phyloP scores from a whole-genome alignment of 2,113 vertebrate genomes.

The Recurvirostra avosetta region DNA sequence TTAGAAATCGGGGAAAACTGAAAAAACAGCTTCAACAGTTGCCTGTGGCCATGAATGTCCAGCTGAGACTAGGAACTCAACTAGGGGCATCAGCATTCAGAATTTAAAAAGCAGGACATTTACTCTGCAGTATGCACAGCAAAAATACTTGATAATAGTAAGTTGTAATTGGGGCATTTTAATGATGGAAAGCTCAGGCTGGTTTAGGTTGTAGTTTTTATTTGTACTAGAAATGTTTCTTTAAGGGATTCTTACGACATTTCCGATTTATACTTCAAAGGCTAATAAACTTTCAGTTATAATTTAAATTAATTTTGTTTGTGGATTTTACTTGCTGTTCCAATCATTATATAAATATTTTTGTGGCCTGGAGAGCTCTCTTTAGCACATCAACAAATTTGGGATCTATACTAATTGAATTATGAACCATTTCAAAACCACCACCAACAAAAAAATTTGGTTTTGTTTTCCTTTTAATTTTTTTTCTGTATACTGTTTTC shows the following conservation, averaged over 20 bases:
- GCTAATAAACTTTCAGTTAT: not conserved
- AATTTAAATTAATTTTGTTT: not conserved
- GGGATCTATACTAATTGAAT: not conserved
- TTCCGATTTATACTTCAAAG: not conserved
- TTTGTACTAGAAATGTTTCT: not conserved
- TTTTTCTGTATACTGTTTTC: not conserved
- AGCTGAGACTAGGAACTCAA: not conserved
- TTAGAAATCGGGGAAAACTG: not conserved
- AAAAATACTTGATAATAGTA: not conserved
- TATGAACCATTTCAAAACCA: not conserved
- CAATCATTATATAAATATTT: not conserved
- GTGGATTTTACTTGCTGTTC: not conserved
- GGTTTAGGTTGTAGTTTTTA: not conserved
- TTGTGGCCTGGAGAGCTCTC: not conserved
- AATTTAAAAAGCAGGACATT: accelerated
- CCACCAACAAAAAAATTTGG: not conserved
- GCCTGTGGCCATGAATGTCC: not conserved
- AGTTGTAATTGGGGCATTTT: not conserved
- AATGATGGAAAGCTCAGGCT: not conserved
- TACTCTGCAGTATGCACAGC: not conserved
- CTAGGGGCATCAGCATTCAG: not conserved
- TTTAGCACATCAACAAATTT: not conserved
- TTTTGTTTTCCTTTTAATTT: not conserved
- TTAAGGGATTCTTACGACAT: not conserved
- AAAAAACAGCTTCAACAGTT: not conserved